Percentiles rank a stretch among this genome's conserved stretches.
Evolutionary conservation across 2,888 invertebrate genomes (phyloP).

Genomic region (Rhagonycha fulva): DNA sequence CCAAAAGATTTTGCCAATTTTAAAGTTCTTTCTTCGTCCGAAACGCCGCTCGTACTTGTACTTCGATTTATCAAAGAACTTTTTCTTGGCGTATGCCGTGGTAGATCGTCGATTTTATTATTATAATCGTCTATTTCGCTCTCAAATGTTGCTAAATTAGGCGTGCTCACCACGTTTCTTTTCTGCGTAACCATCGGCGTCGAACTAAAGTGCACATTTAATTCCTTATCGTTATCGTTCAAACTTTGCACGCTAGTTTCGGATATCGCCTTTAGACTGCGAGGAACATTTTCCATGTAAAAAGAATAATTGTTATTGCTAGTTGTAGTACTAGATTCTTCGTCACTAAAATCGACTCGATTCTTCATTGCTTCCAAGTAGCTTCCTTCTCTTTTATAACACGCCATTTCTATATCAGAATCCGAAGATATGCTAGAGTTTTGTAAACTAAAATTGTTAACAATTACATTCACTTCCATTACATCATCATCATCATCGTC

Average conservation of each 20-base stretch:
- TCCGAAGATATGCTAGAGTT: slow-evolving; percentile 33
- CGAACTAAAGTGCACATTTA: slow-evolving; percentile 41
- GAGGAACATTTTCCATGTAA: slow-evolving; percentile 36
- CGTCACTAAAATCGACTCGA: slow-evolving; percentile 53
- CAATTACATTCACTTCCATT: slow-evolving; percentile 4
- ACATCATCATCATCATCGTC: background rate
- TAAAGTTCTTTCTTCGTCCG: slow-evolving; percentile 44
- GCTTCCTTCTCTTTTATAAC: slow-evolving; percentile 51
- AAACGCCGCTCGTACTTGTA: slow-evolving; percentile 51
- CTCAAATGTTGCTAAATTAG: slow-evolving; percentile 58
- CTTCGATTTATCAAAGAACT: slow-evolving; percentile 52
- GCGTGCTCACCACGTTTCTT: slow-evolving; percentile 59
- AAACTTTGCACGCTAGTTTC: slow-evolving; percentile 51
- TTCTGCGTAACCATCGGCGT: slow-evolving; percentile 40
- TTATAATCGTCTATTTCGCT: slow-evolving; percentile 29
- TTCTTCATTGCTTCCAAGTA: slow-evolving; percentile 53
- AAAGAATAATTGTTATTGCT: slow-evolving; percentile 55
- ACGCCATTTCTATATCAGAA: slow-evolving; percentile 27
- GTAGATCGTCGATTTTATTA: slow-evolving; percentile 51
- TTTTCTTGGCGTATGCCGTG: slow-evolving; percentile 53
- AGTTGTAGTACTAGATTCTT: slow-evolving; percentile 61
- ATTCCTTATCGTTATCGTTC: slow-evolving; percentile 30
- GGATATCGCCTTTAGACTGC: slow-evolving; percentile 52
- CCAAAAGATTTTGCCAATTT: slow-evolving; percentile 43
- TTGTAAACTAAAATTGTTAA: slow-evolving; percentile 10